Percentiles rank a stretch among this genome's conserved stretches.
These are phyloP conservation scores for Meteorus cinctellus DNA, from an alignment of 2,888 invertebrate species.

Conservation along the genomic window DNA sequence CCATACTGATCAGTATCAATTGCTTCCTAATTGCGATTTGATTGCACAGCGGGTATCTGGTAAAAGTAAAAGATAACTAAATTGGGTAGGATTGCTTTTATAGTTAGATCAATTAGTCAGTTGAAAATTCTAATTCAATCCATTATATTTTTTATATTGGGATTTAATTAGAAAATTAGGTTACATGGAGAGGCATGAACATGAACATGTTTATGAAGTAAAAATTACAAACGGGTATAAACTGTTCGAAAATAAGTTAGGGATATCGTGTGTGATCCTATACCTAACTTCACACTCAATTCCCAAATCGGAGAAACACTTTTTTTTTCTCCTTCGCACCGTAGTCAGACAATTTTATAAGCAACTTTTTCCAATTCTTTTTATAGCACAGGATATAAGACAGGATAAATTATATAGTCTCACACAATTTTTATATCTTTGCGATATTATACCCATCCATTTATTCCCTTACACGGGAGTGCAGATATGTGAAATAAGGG, in stretches of 20 bases:
- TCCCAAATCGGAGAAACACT: neutral
- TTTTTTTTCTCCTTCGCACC: neutral
- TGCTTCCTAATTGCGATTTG: conserved; percentile 1
- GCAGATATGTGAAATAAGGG: too few relatives aligned
- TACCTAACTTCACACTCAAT: neutral
- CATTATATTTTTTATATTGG: too few relatives aligned
- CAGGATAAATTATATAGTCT: neutral
- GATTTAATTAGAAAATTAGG: too few relatives aligned
- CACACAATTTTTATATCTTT: neutral
- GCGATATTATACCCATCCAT: neutral
- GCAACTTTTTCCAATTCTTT: neutral
- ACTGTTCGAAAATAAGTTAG: neutral
- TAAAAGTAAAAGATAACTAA: too few relatives aligned
- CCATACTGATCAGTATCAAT: conserved; percentile 5
- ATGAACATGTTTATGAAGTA: neutral
- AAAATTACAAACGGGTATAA: neutral
- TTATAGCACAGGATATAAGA: neutral
- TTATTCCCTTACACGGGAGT: neutral
- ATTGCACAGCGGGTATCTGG: neutral
- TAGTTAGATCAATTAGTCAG: too few relatives aligned
- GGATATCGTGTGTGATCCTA: neutral
- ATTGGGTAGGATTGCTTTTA: too few relatives aligned
- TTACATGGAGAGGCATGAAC: neutral
- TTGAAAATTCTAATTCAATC: too few relatives aligned
- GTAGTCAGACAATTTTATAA: neutral